Base-by-base conservation (phyloP, 1,140 invertebrate genomes). In the Polypedilum pembai region DNA sequence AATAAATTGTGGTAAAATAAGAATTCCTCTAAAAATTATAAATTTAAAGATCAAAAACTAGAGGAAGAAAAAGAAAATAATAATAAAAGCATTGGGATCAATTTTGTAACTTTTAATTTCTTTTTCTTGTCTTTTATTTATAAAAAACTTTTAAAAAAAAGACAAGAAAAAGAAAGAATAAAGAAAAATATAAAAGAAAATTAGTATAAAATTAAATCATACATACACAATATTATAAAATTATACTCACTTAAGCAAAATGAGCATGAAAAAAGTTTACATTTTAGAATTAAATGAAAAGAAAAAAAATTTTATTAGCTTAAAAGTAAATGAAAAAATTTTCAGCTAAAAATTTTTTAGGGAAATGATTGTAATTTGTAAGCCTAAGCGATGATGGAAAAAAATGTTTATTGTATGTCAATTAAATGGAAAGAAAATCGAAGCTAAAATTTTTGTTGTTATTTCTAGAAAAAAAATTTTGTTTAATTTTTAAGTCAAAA, bases 31-130 rank as follows among this genome's bases (percentile, higher is more conserved):
- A 3, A 33, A 33, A 33, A 33, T 33, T 33, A 3, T 3, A 33
- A 33, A 33, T 33, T 33, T 33, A 33, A 33, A 33, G 24, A 33
- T 33, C 24, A 33, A 33, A 33, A 33, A 3, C 5, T 33, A 3
- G 24, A 33, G 24, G 24, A 33, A 33, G 24, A 33, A 17, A 56
- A 17, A 56, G 24, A 33, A 17, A 56, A 17, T 3, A 56, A 56
- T 69, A 69, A 18, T 69, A 69, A 69, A 69, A 69, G 17, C 20
- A 69, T 69, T 69, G 65, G 65, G 65, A 69, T 69, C 65, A 69
- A 69, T 69, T 69, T 69, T 69, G 65, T 69, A 69, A 69, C 18
- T 69, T 69, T 20, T 69, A 18, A 69, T 56, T 15, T n/a, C 45
- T 33, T 33, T 33, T 33, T 33, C 24, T 33, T 33, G 24, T 56